These are phyloP conservation scores for Melangyna quadrimaculata DNA, from an alignment of 2,888 invertebrate genomes.

Conservation along the genomic window DNA sequence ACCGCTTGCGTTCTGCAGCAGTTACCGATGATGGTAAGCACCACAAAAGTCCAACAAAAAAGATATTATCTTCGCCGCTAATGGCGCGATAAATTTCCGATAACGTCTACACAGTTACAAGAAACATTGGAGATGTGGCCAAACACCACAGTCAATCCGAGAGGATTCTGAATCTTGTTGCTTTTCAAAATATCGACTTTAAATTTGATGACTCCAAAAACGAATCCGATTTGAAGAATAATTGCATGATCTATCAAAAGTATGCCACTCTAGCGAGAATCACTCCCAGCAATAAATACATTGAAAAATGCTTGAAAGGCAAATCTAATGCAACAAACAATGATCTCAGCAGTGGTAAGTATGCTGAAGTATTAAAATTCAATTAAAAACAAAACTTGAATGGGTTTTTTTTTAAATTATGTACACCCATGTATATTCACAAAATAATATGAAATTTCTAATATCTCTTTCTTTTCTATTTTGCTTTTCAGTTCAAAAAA, in stretches of 20 bases:
- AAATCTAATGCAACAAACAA: slow-evolving; percentile 43
- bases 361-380: no score
- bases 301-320: slow-evolving; percentile 65
- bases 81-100: slow-evolving; percentile 79
- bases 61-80: slow-evolving; percentile 68
- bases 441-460: no score
- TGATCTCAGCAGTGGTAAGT: slow-evolving; percentile 73
- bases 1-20: slow-evolving; percentile 74
- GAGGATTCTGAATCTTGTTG: slow-evolving; percentile 77
- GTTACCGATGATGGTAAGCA: slow-evolving; percentile 23
- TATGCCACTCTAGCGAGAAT: slow-evolving; percentile 77
- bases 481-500: no score
- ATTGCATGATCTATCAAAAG: slow-evolving; percentile 78
- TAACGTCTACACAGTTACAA: slow-evolving; percentile 80
- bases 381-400: no score
- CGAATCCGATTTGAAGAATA: slow-evolving; percentile 71
- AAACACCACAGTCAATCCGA: slow-evolving; percentile 58
- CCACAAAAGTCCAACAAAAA: slow-evolving; percentile 72
- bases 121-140: slow-evolving; percentile 53
- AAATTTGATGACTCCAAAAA: slow-evolving; percentile 77
- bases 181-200: slow-evolving; percentile 79
- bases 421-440: no score
- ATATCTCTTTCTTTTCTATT: no score
- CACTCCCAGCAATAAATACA: slow-evolving; percentile 68
- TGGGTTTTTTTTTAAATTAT: no score